These are phyloP conservation scores for Uria lomvia DNA, from an alignment of 2,113 vertebrate genomes.

Conservation along the genomic window DNA sequence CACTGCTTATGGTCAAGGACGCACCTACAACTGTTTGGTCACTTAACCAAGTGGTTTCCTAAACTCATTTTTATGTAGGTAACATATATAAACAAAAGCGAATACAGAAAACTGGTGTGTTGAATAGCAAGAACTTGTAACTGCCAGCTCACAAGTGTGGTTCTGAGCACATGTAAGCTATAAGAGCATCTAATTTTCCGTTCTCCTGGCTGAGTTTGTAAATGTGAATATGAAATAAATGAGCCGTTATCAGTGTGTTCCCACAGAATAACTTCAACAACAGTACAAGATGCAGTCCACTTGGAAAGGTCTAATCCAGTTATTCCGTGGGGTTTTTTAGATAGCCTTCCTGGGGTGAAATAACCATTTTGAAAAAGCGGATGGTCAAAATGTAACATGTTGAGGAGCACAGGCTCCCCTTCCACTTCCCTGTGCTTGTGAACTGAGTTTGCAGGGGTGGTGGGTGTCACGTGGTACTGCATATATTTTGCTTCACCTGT, in stretches of 20 bases:
- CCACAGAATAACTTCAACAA: background rate
- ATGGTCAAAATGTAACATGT: background rate
- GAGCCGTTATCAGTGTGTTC: background rate
- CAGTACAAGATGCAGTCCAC: background rate
- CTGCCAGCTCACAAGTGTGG: background rate
- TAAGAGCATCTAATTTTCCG: background rate
- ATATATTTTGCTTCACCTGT: background rate
- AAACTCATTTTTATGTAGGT: background rate
- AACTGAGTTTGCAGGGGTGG: background rate
- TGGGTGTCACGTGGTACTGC: background rate
- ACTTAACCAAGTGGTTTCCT: background rate
- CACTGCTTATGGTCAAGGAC: background rate
- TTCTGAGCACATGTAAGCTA: background rate
- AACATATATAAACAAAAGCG: background rate
- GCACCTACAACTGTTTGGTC: background rate
- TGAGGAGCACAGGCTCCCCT: background rate
- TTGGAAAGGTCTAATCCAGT: background rate
- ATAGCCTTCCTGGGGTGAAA: background rate
- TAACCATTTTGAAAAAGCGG: background rate
- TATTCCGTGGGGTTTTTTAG: background rate
- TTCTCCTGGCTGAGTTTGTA: background rate
- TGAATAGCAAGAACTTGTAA: background rate
- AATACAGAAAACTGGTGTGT: background rate
- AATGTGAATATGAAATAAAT: background rate
- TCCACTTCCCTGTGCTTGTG: background rate